Evolutionary conservation across 1,140 invertebrate genomes (phyloP), one percentile per base, ranked within the genome.

Genomic region (Carposina sasakii): DNA sequence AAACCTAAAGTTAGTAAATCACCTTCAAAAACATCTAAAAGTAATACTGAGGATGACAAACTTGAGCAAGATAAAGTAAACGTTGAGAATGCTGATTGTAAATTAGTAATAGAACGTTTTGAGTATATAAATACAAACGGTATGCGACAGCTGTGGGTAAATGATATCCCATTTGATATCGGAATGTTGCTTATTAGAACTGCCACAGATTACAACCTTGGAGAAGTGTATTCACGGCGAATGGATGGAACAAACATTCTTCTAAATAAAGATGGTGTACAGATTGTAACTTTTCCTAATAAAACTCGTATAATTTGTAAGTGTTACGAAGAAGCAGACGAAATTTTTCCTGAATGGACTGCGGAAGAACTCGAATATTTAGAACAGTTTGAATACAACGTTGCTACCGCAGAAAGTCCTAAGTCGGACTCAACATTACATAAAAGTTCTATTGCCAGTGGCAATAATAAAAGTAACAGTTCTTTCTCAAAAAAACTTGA

Each of bases 191-290:
- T 86, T 20, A 75, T 84, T 48, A 83, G 77, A 48, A 81, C 76
- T 26, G 79, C 76, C 12, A 86, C 83, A 24, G 83, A 88, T 68
- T 87, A 83, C 72, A 76, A 81, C 54, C 57, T 81, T 24, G 75
- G 84, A 46, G 87, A 88, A 74, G 71, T 86, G 62, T 88, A 86
- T 63, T 81, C 76, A 19, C 73, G 75, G 20, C 76, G 87, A 19
- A 85, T 75, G 55, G 87, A 88, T 66, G 87, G 87, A 16, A 88
- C 85, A 19, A 76, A 74, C 63, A 82, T 66, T 45, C 67, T 88
- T 28, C 58, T 87, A 20, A 85, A 85, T 70, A 85, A 81, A 53
- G 76, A 86, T 54, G 87, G 87, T 21, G 66, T 86, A 48, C 76
- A 78, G 36, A 47, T 83, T 26, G 77, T 85, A 28, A 79, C 73